phyloP scores from a whole-genome alignment of 2,797 vertebrate species.

The Macropus fuliginosus region DNA sequence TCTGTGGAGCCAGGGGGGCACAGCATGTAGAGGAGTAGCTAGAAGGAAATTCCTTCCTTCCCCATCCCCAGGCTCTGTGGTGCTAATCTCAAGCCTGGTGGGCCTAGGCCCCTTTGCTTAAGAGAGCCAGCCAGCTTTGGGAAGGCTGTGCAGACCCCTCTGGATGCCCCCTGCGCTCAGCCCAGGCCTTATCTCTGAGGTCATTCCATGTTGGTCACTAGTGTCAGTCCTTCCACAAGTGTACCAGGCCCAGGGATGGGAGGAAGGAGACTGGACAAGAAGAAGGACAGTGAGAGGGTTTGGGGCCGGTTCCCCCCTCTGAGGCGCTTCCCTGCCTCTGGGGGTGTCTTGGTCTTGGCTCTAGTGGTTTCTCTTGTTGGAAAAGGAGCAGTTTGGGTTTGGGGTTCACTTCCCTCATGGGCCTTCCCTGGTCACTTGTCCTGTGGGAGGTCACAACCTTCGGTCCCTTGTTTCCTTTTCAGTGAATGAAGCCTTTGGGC shows the following conservation, averaged over 20 bases:
- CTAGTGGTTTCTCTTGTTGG: not conserved
- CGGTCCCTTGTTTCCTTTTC: conserved; percentile 69
- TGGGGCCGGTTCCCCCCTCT: too few relatives aligned
- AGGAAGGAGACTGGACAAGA: not conserved
- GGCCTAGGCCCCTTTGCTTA: not conserved
- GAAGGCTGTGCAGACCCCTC: not conserved
- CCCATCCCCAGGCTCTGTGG: too few relatives aligned
- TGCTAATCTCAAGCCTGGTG: too few relatives aligned
- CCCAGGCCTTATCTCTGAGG: not conserved
- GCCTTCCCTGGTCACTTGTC: not conserved
- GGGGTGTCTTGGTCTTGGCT: not conserved
- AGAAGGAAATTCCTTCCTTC: too few relatives aligned
- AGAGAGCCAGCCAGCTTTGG: too few relatives aligned
- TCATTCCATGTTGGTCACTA: too few relatives aligned
- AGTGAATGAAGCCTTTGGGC: conserved; percentile 94
- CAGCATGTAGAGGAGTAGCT: not conserved
- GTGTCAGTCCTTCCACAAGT: not conserved
- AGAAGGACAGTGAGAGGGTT: too few relatives aligned
- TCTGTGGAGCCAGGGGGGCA: not conserved
- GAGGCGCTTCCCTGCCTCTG: too few relatives aligned
- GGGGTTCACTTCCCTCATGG: not conserved
- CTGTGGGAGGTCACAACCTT: not conserved
- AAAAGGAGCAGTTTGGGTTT: conserved; percentile 1
- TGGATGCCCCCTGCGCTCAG: not conserved
- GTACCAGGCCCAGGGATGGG: not conserved